Conservation (phyloP, 1,140 invertebrate genomes). For the Metaphire vulgaris region DNA sequence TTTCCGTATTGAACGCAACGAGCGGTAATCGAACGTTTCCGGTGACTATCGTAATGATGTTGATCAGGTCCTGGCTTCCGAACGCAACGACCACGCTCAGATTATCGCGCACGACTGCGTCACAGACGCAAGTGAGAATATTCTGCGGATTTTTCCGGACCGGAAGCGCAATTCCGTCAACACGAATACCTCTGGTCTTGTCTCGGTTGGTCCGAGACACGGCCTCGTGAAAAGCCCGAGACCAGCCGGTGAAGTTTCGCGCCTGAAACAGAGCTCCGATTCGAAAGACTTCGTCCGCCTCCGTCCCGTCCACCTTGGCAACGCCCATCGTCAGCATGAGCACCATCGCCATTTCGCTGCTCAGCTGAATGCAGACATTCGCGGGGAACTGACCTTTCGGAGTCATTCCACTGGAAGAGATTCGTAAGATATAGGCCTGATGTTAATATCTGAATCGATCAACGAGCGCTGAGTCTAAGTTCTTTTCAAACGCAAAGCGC, state of each 20-base stretch:
- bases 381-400: too few species aligned
- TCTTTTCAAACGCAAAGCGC: too few species aligned
- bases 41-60: background rate
- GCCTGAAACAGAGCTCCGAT: background rate
- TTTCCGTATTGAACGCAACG: background rate
- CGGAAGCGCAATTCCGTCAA: background rate
- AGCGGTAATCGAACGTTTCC: background rate
- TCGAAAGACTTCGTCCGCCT: background rate
- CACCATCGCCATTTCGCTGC: background rate
- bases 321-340: background rate
- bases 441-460: too few species aligned
- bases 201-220: background rate
- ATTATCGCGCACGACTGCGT: background rate
- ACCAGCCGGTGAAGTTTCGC: background rate
- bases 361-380: too few species aligned
- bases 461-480: too few species aligned
- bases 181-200: background rate
- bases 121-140: background rate
- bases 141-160: background rate
- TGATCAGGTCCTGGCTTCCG: background rate
- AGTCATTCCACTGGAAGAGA: too few species aligned
- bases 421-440: too few species aligned
- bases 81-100: background rate
- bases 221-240: background rate
- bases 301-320: background rate